Evolutionary conservation across 2,797 vertebrate genomes (phyloP).

Genomic region (Mustela erminea): DNA sequence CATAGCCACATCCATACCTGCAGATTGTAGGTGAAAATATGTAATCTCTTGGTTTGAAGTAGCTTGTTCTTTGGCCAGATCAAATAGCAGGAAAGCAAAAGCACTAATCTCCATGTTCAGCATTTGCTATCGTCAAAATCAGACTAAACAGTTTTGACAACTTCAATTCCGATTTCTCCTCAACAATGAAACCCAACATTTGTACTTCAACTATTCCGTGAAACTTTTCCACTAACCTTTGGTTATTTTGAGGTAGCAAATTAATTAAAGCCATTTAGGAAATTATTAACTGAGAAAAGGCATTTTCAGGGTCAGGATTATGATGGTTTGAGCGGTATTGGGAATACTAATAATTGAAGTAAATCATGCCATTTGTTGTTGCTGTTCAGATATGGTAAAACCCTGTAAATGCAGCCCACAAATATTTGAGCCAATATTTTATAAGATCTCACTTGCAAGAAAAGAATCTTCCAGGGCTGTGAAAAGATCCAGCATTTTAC

Average conservation of each 20-base stretch:
- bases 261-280: conserved; percentile 56
- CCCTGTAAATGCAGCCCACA: background rate
- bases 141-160: background rate
- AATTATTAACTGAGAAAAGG: background rate
- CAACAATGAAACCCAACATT: background rate
- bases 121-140: background rate
- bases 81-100: conserved; percentile 19
- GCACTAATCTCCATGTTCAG: background rate
- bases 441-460: background rate
- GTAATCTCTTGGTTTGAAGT: background rate
- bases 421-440: conserved; percentile 10
- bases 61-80: background rate
- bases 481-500: background rate
- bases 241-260: background rate
- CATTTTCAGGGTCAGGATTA: background rate
- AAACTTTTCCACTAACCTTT: background rate
- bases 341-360: conserved; percentile 23
- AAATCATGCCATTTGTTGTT: background rate
- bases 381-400: background rate
- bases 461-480: background rate
- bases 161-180: background rate
- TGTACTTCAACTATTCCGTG: background rate
- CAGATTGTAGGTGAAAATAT: background rate
- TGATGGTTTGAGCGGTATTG: background rate
- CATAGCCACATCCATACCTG: background rate